phyloP scores from a whole-genome alignment of 2,888 invertebrate genomes.

The Netelia fuscicornis region DNA sequence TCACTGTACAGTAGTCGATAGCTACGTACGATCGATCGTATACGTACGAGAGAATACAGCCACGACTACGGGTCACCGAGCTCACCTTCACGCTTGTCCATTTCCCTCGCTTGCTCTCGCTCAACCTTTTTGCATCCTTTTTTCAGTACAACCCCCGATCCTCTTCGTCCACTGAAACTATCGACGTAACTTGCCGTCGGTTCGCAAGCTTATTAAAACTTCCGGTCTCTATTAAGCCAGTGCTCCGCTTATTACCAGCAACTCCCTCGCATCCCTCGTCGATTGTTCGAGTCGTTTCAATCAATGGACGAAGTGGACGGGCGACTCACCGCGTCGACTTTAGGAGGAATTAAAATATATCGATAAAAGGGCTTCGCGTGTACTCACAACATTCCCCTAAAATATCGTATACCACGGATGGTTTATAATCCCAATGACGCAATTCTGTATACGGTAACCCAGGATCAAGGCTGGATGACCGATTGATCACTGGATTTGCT shows the following conservation, averaged over 20 bases:
- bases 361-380: too few relatives aligned
- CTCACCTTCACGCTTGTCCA: neutral
- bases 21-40: constrained; percentile 49
- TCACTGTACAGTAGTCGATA: neutral
- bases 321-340: too few relatives aligned
- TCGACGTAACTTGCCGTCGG: constrained; percentile 30
- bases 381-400: too few relatives aligned
- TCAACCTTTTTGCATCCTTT: constrained; percentile 12
- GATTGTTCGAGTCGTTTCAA: neutral
- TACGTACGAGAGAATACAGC: neutral
- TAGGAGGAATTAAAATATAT: too few relatives aligned
- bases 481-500: constrained; percentile 22
- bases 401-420: neutral
- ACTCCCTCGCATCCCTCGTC: neutral
- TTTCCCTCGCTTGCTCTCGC: constrained; percentile 4
- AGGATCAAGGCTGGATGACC: constrained; percentile 22
- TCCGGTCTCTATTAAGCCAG: constrained; percentile 8
- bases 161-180: neutral
- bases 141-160: neutral
- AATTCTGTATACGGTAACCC: neutral
- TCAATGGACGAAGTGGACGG: neutral
- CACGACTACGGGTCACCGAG: constrained; percentile 2
- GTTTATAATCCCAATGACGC: neutral
- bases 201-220: constrained; percentile 26
- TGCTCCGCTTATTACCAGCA: neutral